Conservation (phyloP, 30 jellyfish, hydroid and myxozoan species). For the Nemopilema nomurai region DNA sequence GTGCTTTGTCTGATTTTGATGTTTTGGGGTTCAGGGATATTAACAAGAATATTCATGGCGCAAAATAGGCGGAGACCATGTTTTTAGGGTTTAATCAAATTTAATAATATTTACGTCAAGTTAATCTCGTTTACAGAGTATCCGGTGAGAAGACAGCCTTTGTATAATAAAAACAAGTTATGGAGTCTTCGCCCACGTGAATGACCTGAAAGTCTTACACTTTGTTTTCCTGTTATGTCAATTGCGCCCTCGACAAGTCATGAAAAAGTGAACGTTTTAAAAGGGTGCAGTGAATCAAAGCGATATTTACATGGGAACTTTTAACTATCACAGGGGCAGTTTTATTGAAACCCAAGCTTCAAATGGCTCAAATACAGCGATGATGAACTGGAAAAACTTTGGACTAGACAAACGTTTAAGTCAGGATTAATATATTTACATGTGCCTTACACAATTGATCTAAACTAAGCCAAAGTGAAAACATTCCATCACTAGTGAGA, state of each 20-base stretch:
- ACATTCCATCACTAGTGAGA: no score
- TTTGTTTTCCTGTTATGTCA: not conserved
- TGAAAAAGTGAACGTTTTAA: not conserved
- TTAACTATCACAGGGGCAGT: no score
- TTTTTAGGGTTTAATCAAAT: no score
- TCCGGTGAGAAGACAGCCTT: not conserved
- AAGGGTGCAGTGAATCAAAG: no score
- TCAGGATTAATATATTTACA: no score
- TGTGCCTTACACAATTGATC: no score
- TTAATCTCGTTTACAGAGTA: not conserved
- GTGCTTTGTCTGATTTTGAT: not conserved
- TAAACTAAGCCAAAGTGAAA: no score
- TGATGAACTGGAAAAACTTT: no score
- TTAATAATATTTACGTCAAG: not conserved
- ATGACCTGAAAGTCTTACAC: not conserved
- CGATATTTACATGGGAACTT: no score
- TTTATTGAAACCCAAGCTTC: no score
- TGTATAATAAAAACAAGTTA: not conserved
- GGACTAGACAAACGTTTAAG: no score
- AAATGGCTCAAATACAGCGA: no score
- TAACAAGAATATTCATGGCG: not conserved
- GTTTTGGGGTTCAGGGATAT: not conserved
- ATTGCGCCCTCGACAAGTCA: not conserved
- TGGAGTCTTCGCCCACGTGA: not conserved
- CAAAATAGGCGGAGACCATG: not conserved